These are phyloP conservation scores for Rousettus leschenaultii DNA, from an alignment of 2,113 vertebrate species.

Conservation along the genomic window DNA sequence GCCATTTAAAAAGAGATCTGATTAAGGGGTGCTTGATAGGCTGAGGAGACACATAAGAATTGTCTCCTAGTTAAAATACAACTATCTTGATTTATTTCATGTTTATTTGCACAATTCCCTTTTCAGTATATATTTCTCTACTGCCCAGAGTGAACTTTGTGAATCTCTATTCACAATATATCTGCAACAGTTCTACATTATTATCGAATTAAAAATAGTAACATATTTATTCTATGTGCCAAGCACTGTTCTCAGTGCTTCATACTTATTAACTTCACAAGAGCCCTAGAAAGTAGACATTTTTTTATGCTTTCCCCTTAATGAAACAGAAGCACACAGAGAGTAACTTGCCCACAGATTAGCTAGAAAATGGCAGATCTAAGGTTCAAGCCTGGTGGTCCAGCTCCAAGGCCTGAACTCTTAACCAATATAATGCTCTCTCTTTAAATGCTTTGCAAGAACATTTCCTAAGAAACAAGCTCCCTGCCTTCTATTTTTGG, in stretches of 20 bases:
- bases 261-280: neutral
- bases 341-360: neutral
- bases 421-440: neutral
- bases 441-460: neutral
- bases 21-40: neutral
- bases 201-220: neutral
- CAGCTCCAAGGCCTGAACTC: neutral
- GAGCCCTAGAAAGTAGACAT: neutral
- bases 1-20: neutral
- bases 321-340: neutral
- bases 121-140: neutral
- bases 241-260: neutral
- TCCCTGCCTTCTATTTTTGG: neutral
- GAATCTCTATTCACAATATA: neutral
- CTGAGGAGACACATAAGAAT: neutral
- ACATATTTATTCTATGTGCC: neutral
- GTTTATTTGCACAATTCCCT: neutral
- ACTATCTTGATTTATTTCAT: neutral
- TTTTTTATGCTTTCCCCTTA: neutral
- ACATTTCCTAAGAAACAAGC: neutral
- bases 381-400: neutral
- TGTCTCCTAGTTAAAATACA: neutral
- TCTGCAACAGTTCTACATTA: conserved; percentile 17
- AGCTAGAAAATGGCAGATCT: neutral
- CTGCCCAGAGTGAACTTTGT: neutral